Base-by-base conservation (phyloP, 30 jellyfish, hydroid and myxozoan species). In the Pelagia noctiluca region DNA sequence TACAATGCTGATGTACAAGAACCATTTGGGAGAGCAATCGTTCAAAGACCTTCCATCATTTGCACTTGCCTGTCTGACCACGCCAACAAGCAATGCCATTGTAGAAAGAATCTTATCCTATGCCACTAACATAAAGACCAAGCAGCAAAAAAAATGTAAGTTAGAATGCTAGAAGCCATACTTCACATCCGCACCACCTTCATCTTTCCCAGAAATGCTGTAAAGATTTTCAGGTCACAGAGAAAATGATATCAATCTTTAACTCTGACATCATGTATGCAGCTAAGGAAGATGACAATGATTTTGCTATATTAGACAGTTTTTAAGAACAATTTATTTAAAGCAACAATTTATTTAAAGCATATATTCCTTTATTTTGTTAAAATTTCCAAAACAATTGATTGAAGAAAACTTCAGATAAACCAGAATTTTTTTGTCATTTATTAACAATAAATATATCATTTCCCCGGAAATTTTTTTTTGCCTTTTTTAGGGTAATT, bases 11-110 rank as follows among this genome's bases (percentile, higher is more conserved):
- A 50, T 28, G 73, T 35, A 80, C 57, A 63, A 22, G 35, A 46
- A 66, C 35, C n/a, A 25, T 33, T 24, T 65, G 29, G 78, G 78
- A n/a, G 48, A 65, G 30, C 42, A n/a, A 35, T 35, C 84, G 69
- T 80, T 80, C 52, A 67, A 66, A 80, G 85, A 80, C 74, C 91
- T 80, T 80, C 88, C 87, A 25, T 28, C 29, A 29, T 80, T 34
- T 46, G 91, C 91, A 49, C 85, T 80, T 35, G 79, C 91, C 42
- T 80, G 90, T 50, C 85, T 80, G 35, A 80, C 79, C 32, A n/a
- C n/a, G n/a, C n/a, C n/a, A n/a, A n/a, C n/a, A n/a, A n/a, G n/a
- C n/a, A n/a, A n/a, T n/a, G n/a, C 91, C 71, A 61, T 80, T 21
- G 91, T 80, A 22, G 91, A 80, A 35, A 80, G 84, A 61, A 66